Base-by-base conservation (phyloP, 2,797 vertebrate genomes). In the Labeo calbasu region DNA sequence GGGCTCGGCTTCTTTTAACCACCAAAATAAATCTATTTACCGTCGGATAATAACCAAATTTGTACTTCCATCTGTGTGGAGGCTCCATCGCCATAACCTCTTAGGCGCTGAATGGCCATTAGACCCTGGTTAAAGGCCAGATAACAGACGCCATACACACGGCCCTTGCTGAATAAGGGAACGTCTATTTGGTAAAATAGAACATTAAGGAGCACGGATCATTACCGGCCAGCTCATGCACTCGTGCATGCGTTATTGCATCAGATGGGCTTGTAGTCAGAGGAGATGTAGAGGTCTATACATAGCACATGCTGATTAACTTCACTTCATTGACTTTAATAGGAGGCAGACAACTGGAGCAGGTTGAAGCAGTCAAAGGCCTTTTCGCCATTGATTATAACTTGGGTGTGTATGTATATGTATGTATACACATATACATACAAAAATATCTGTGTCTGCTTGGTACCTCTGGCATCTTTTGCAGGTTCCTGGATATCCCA, bases 301-400 rank as follows among this genome's bases (percentile, higher is more conserved):
- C 46, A 76, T 66, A 77, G 63, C 82, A 88, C 88, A 88, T 90
- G 88, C 90, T 91, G 89, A 89, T 91, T 88, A 89, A 83, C 85
- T 86, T 86, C 87, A 77, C 85, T 84, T 88, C 86, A 88, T 88
- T 83, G 89, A 63, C 86, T 80, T 82, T 89, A 90, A 92, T 69
- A 50, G 46, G 17, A 82, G 69, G 8, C 55, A 55, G 55, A 75
- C 50, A 40, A 70, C 69, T 51, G 17, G 12, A 25, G 43, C 46
- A n/a, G 43, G 50, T 3, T 63, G 40, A 13, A 40, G 25, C 28
- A n/a, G 25, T 65, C 79, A 14, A 25, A 59, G 9, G 55, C 32
- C 3, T 32, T 80, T 12, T 25, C 43, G 17, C 21, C 3, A 19
- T 40, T 48, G 28, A 55, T 80, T 19, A 53, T 4, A 80, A 19